These are phyloP conservation scores for Molanna angustata DNA, from an alignment of 2,888 invertebrate genomes.

Conservation along the genomic window DNA sequence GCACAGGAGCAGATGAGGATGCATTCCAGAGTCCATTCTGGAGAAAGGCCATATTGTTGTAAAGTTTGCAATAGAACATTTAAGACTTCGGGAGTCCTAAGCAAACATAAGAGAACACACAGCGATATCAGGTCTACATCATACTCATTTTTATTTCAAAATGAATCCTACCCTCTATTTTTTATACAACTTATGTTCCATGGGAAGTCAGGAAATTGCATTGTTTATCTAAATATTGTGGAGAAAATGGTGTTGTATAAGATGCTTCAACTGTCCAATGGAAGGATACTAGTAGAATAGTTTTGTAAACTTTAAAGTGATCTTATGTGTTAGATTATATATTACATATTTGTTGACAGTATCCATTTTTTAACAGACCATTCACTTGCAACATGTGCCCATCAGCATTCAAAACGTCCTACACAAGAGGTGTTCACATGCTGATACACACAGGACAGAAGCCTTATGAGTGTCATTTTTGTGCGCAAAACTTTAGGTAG, in stretches of 20 bases:
- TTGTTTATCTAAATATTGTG: too few relatives aligned
- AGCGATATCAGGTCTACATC: not conserved
- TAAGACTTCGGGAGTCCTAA: not conserved
- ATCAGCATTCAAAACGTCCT: conserved; percentile 50
- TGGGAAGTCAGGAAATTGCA: too few relatives aligned
- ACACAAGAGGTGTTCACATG: conserved; percentile 50
- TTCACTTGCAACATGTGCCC: conserved; percentile 52
- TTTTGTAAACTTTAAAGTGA: too few relatives aligned
- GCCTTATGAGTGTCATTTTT: conserved; percentile 50
- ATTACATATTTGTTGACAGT: too few relatives aligned
- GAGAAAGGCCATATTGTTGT: not conserved
- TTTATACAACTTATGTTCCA: too few relatives aligned
- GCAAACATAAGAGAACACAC: conserved; percentile 2
- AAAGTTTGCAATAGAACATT: not conserved
- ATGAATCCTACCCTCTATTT: too few relatives aligned
- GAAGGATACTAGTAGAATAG: too few relatives aligned
- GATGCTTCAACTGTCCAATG: too few relatives aligned
- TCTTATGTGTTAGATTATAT: too few relatives aligned
- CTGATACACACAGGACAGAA: conserved; percentile 53
- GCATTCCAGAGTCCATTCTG: not conserved
- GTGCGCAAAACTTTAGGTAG: conserved; percentile 52
- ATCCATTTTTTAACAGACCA: conserved; percentile 42
- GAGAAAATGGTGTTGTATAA: too few relatives aligned
- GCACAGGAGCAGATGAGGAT: not conserved
- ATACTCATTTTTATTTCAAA: not conserved